Evolutionary conservation across 2,888 invertebrate species (phyloP).

Genomic region (Sarcophaga subvicina): DNA sequence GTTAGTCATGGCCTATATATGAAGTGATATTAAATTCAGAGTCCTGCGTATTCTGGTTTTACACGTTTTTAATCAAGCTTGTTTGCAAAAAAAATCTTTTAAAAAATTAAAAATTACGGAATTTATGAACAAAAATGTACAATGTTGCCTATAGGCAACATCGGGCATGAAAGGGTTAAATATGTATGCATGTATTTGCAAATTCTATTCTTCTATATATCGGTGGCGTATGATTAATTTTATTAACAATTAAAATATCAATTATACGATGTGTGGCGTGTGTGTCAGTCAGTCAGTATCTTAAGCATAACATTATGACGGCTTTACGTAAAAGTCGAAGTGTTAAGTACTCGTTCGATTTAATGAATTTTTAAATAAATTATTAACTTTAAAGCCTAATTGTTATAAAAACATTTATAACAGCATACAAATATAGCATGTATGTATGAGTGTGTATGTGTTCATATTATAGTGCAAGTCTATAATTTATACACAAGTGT

Average conservation of each 20-base stretch:
- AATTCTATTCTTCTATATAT: background rate
- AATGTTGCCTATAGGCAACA: too few species aligned
- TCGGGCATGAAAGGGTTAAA: too few species aligned
- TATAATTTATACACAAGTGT: background rate
- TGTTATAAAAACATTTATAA: background rate
- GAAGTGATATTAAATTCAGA: too few species aligned
- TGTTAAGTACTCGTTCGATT: background rate
- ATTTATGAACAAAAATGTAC: too few species aligned
- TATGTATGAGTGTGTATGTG: too few species aligned
- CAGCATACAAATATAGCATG: background rate
- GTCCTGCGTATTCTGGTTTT: too few species aligned
- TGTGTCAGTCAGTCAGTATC: background rate
- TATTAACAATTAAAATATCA: slow-evolving; percentile 10
- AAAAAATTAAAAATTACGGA: too few species aligned
- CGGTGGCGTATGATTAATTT: slow-evolving; percentile 37
- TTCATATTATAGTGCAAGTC: background rate
- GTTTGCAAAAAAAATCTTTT: too few species aligned
- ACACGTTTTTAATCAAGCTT: too few species aligned
- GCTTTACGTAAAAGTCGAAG: background rate
- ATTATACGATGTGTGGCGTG: background rate
- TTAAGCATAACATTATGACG: background rate
- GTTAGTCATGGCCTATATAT: too few species aligned
- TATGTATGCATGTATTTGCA: background rate
- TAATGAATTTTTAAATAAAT: slow-evolving; percentile 4
- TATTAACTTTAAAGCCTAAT: slow-evolving; percentile 21